phyloP scores from a whole-genome alignment of 2,797 vertebrate species.

The Leptoclinus maculatus region DNA sequence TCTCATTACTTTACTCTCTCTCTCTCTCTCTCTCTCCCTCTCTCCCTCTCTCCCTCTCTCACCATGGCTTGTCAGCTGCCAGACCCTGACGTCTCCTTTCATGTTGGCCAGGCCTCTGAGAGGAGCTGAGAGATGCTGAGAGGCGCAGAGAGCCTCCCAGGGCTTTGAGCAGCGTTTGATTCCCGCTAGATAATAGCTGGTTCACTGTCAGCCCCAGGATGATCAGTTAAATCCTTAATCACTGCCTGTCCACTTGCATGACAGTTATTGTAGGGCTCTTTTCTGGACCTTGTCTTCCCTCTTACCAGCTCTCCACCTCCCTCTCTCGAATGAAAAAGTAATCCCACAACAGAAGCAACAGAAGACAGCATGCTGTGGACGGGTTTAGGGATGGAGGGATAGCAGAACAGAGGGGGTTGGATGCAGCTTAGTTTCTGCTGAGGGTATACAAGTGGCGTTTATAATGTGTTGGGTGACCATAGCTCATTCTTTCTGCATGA shows the following conservation, averaged over 20 bases:
- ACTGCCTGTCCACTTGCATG: constrained; percentile 99
- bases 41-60: constrained; percentile 51
- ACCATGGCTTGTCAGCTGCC: constrained; percentile 92
- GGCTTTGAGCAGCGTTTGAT: constrained; percentile 99
- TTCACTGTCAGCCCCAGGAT: constrained; percentile 99
- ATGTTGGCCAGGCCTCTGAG: constrained; percentile 89
- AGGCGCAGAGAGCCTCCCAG: constrained; percentile 85
- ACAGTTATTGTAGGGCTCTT: constrained; percentile 93
- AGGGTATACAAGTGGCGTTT: not conserved
- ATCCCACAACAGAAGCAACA: constrained; percentile 65
- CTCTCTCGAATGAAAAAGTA: constrained; percentile 56
- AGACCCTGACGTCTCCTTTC: constrained; percentile 99
- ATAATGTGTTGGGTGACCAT: not conserved
- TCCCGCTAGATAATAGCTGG: constrained; percentile 99
- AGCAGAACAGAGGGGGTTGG: constrained; percentile 14
- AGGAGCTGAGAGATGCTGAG: constrained; percentile 80
- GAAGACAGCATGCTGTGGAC: constrained; percentile 44
- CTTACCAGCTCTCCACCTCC: constrained; percentile 59
- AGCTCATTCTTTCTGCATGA: constrained; percentile 12
- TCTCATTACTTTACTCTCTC: constrained; percentile 79
- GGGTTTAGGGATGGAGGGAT: constrained; percentile 30
- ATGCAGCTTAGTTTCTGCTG: constrained; percentile 20
- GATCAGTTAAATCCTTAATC: constrained; percentile 99
- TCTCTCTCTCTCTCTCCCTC: constrained; percentile 65
- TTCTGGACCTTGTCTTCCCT: constrained; percentile 76